These are phyloP conservation scores for Bombus turneri DNA, from an alignment of 1,140 invertebrate genomes.

Conservation along the genomic window DNA sequence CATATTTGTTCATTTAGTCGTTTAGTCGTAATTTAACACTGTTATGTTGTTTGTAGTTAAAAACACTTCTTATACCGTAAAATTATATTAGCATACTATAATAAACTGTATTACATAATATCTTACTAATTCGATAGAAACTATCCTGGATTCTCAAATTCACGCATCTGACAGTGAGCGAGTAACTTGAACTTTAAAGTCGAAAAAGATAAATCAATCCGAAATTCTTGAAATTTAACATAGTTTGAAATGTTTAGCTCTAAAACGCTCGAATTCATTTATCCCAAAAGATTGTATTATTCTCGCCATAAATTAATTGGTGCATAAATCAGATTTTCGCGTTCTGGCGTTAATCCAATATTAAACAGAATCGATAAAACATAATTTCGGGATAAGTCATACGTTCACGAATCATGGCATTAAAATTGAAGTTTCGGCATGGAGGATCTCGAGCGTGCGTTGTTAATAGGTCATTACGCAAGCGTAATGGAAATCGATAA, in stretches of 20 bases:
- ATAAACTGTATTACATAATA: no score
- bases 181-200: no score
- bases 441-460: conserved; percentile 51
- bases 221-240: no score
- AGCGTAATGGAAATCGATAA: conserved; percentile 74
- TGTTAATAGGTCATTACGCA: conserved; percentile 71
- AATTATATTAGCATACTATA: no score
- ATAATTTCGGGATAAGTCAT: background rate
- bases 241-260: background rate
- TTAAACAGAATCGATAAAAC: background rate
- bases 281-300: background rate
- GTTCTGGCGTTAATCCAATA: background rate
- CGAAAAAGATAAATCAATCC: no score
- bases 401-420: conserved; percentile 34
- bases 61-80: no score
- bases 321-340: background rate
- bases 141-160: no score
- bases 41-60: no score
- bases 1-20: no score
- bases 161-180: no score
- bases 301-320: background rate
- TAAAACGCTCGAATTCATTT: background rate
- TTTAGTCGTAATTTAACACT: no score
- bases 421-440: conserved; percentile 36
- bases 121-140: no score